phyloP scores from a whole-genome alignment of 2,888 invertebrate species.

The Ganaspis brasiliensis region DNA sequence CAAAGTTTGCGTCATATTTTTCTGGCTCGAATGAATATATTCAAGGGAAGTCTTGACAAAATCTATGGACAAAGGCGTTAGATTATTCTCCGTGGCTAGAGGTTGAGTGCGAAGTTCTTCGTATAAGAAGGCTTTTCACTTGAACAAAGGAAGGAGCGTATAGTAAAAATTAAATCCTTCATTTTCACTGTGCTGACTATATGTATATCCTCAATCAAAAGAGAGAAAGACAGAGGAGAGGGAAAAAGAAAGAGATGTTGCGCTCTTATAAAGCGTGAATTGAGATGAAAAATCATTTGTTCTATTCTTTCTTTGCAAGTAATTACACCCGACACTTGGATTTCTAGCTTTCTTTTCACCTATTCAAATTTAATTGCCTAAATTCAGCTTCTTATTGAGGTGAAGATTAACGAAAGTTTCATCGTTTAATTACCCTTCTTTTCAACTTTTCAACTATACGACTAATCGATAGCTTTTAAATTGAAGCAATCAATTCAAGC shows the following conservation, averaged over 20 bases:
- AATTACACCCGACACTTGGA: not conserved
- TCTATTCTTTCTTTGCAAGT: not conserved
- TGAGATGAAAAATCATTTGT: constrained; percentile 4
- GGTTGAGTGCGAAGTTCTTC: constrained; percentile 15
- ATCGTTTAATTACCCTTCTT: constrained; percentile 9
- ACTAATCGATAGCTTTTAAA: constrained; percentile 7
- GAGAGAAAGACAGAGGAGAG: too few relatives aligned
- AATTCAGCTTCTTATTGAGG: constrained; percentile 2
- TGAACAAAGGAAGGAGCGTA: not conserved
- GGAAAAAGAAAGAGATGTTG: not conserved
- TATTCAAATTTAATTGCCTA: constrained; percentile 18
- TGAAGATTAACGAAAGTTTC: constrained; percentile 11
- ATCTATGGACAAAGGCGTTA: constrained; percentile 27
- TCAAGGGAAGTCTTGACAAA: constrained; percentile 20
- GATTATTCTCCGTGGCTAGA: constrained; percentile 12
- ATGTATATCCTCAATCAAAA: not conserved
- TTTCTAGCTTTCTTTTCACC: not conserved
- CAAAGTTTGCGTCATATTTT: constrained; percentile 5
- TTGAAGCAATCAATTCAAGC: not conserved
- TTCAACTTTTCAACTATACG: not conserved
- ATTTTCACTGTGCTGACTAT: not conserved
- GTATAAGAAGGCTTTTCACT: constrained; percentile 17
- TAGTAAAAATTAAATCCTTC: constrained; percentile 37
- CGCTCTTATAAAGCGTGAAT: constrained; percentile 16
- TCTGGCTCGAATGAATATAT: constrained; percentile 22